A percentile compares a stretch with the other conserved stretches of the same genome.
Conservation (phyloP, 2,888 invertebrate genomes). For the Fabriciana adippe region DNA sequence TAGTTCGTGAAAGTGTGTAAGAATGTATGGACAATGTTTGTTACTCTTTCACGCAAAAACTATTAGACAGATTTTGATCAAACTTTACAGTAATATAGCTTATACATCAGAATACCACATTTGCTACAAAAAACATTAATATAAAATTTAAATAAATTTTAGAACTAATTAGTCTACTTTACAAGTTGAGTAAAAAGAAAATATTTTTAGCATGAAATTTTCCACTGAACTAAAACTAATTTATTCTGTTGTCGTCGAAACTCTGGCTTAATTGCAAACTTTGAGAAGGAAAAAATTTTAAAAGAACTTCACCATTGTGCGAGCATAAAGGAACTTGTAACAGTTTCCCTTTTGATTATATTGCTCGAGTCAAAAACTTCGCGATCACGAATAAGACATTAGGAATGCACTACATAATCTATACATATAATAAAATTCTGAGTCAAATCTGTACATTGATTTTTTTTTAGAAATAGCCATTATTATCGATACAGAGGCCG, state of each 20-base stretch:
- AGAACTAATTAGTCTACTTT: background rate
- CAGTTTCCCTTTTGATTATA: slow-evolving; percentile 14
- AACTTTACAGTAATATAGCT: too few species aligned
- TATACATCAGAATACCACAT: too few species aligned
- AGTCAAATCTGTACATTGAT: too few species aligned
- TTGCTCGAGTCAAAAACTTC: slow-evolving; percentile 4
- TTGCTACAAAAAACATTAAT: too few species aligned
- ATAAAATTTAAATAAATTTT: background rate
- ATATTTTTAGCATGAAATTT: slow-evolving; percentile 15
- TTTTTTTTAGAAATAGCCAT: too few species aligned
- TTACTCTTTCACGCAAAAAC: too few species aligned
- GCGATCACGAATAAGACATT: background rate
- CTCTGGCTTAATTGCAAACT: slow-evolving; percentile 27
- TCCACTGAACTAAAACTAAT: slow-evolving; percentile 30
- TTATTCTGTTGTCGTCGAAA: slow-evolving; percentile 29
- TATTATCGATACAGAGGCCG: too few species aligned
- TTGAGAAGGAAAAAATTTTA: slow-evolving; percentile 15
- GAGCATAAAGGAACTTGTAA: slow-evolving; percentile 9
- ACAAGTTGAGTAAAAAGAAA: background rate
- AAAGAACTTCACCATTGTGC: slow-evolving; percentile 17
- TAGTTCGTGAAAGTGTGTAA: too few species aligned
- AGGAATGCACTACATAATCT: too few species aligned
- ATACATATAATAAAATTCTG: too few species aligned
- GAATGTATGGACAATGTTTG: too few species aligned
- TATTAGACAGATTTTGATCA: too few species aligned